Percentiles rank a stretch among this genome's conserved stretches.
phyloP scores from a whole-genome alignment of 92 coral and sea anemone genomes.

The Diadumene lineata region DNA sequence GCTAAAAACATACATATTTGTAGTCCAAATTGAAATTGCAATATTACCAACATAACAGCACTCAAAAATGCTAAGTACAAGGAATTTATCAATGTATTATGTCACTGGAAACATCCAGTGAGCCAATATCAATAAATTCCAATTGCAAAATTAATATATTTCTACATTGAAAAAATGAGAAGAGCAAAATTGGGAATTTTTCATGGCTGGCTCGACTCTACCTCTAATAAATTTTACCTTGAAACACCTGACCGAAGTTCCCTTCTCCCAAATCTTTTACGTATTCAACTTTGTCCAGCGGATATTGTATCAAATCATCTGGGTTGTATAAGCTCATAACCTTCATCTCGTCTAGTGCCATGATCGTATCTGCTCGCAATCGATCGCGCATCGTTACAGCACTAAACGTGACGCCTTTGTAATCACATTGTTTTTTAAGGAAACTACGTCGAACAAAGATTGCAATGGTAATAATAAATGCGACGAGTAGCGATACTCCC shows the following conservation, averaged over 20 bases:
- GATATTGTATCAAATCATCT: slow-evolving; percentile 72
- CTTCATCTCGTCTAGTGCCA: slow-evolving; percentile 78
- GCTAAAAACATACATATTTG: too few relatives aligned
- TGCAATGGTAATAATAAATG: slow-evolving; percentile 7
- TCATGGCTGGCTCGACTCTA: too few relatives aligned
- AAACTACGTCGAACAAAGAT: slow-evolving; percentile 30
- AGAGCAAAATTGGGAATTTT: too few relatives aligned
- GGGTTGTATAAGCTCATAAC: slow-evolving; percentile 80
- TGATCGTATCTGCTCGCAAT: slow-evolving; percentile 74
- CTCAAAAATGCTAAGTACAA: too few relatives aligned
- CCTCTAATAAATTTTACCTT: slow-evolving; percentile 76
- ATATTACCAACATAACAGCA: too few relatives aligned
- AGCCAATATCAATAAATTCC: too few relatives aligned
- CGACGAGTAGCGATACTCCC: slow-evolving; percentile 18
- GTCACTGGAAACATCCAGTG: too few relatives aligned
- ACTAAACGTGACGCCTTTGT: slow-evolving; percentile 66
- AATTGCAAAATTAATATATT: too few relatives aligned
- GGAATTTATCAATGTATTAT: too few relatives aligned
- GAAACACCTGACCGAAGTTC: slow-evolving; percentile 91
- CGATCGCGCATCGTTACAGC: slow-evolving; percentile 87
- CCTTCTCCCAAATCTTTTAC: slow-evolving; percentile 95
- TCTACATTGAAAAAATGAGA: too few relatives aligned
- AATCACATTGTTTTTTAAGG: slow-evolving; percentile 33
- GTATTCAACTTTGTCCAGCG: slow-evolving; percentile 87
- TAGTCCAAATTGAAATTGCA: too few relatives aligned